Evolutionary conservation across 2,888 invertebrate genomes (phyloP).

Genomic region (Perizoma flavofasciatum): DNA sequence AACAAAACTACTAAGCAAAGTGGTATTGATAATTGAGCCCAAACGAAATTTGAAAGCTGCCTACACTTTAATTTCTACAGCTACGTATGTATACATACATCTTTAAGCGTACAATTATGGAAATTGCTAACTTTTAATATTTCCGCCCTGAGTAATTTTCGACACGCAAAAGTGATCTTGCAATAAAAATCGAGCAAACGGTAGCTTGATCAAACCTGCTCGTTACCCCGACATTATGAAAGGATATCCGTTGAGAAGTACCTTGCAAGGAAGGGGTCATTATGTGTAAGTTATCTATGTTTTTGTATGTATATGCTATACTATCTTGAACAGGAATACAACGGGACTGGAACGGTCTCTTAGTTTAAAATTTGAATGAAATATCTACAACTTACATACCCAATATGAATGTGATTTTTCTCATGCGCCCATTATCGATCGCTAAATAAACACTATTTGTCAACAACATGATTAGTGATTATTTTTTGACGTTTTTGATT

Average conservation of each 20-base stretch:
- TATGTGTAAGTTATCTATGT: slow-evolving; percentile 61
- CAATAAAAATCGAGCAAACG: slow-evolving; percentile 54
- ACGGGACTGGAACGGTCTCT: neutral
- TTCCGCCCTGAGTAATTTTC: slow-evolving; percentile 66
- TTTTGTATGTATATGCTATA: slow-evolving; percentile 45
- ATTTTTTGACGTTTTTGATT: no score
- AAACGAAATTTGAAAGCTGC: slow-evolving; percentile 21
- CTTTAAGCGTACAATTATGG: slow-evolving; percentile 51
- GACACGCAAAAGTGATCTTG: slow-evolving; percentile 68
- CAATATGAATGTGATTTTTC: no score
- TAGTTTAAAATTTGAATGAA: slow-evolving; percentile 7
- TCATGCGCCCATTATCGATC: no score
- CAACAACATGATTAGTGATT: no score
- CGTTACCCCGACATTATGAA: slow-evolving; percentile 66
- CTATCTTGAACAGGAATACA: slow-evolving; percentile 7
- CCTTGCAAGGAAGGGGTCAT: slow-evolving; percentile 71
- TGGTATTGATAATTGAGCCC: neutral
- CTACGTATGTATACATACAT: slow-evolving; percentile 48
- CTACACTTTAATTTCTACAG: slow-evolving; percentile 19
- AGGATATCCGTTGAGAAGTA: slow-evolving; percentile 74
- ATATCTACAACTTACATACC: no score
- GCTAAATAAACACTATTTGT: no score
- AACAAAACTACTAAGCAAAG: neutral
- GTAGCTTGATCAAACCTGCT: slow-evolving; percentile 63
- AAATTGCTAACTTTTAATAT: slow-evolving; percentile 53